Evolutionary conservation across 2,888 invertebrate species (phyloP).

Genomic region (Helicoverpa assulta): DNA sequence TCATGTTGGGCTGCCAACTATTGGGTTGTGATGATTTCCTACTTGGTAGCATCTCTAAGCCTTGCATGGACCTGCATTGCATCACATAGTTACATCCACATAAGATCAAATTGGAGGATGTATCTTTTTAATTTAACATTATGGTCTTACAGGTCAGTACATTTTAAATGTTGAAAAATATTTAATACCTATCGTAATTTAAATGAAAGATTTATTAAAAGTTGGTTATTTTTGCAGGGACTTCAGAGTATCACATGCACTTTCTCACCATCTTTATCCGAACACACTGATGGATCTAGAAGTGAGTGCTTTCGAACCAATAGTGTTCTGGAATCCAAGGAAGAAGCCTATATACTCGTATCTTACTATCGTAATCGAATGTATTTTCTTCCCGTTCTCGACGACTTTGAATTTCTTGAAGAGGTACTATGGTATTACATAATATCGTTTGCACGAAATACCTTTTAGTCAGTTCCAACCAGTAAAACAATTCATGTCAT

Average conservation of each 20-base stretch:
- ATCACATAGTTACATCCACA: conserved; percentile 95
- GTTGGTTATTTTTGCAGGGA: conserved; percentile 84
- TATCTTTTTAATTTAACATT: conserved; percentile 93
- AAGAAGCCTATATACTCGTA: conserved; percentile 82
- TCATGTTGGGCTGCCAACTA: conserved; percentile 73
- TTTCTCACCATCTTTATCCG: conserved; percentile 95
- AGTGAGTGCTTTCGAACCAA: conserved; percentile 92
- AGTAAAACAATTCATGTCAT: too few relatives aligned
- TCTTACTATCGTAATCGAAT: conserved; percentile 88
- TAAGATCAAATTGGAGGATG: conserved; percentile 94
- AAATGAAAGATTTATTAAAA: neutral
- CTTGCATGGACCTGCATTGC: conserved; percentile 91
- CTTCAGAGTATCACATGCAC: conserved; percentile 94
- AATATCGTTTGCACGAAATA: too few relatives aligned
- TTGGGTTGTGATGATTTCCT: conserved; percentile 70
- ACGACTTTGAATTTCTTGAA: conserved; percentile 78
- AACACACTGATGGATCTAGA: conserved; percentile 95
- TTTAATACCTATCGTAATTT: too few relatives aligned
- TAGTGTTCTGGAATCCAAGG: conserved; percentile 92
- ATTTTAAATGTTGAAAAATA: too few relatives aligned
- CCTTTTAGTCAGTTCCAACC: too few relatives aligned
- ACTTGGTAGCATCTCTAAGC: conserved; percentile 81
- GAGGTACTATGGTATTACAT: conserved; percentile 74
- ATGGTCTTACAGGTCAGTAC: conserved; percentile 91
- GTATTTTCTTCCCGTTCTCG: conserved; percentile 75